Evolutionary conservation across 2,797 vertebrate species (phyloP), one percentile per base, ranked within the genome.

Genomic region (Gymnothorax reevesii): DNA sequence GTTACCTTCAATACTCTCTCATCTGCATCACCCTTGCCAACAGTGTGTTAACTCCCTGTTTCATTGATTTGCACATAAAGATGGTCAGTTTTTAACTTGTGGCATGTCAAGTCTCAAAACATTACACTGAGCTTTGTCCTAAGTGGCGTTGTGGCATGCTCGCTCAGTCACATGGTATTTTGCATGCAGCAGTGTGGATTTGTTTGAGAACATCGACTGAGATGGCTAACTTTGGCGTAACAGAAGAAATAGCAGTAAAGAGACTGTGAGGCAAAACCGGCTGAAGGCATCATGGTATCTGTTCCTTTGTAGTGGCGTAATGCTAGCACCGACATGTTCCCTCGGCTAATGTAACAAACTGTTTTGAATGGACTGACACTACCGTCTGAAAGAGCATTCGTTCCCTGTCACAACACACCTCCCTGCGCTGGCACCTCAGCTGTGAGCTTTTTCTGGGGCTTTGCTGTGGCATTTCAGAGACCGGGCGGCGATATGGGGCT

Each of bases 351-450:
- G 77, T 54, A 55, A 55, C 52, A 8, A 79, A 52, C 49, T 55
- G 52, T n/a, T 80, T 22, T 22, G 49, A 54, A 54, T 80, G 20
- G 10, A 54, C 20, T 4, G 77, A 80, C 77, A 80, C 77, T 80
- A 12, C 52, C 7, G 20, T 55, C 20, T 22, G 77, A 80, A n/a
- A n/a, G 20, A 25, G 52, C 12, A n/a, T 9, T 10, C 52, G 1
- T 15, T 80, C 7, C 22, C 77, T 55, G 77, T 80, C 77, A n/a
- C 77, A 80, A n/a, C 77, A 80, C 22, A n/a, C n/a, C 20, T 80
- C 77, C 77, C 52, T 15, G 9, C 42, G 13, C 9, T 77, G 73
- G 0, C 73, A 77, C 27, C 73, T 17, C 73, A 52, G 33, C 64
- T 12, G 49, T 25, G 17, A 20, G 49, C 42, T 77, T 52, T 52